Base-by-base conservation (phyloP, 2,888 invertebrate genomes). In the Octonoba sinensis region DNA sequence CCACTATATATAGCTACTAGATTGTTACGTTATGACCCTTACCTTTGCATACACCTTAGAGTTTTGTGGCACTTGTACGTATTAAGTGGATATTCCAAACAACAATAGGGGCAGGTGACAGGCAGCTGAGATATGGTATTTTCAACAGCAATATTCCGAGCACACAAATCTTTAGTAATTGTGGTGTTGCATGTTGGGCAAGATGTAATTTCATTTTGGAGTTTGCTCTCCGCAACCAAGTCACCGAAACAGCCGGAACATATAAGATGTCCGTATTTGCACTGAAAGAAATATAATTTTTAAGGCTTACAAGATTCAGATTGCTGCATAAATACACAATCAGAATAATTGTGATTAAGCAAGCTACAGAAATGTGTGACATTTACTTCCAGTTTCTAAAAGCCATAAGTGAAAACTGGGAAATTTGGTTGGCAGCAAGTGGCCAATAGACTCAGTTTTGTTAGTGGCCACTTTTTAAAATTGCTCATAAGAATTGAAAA, bases 181-280 rank as follows among this genome's bases (percentile, higher is more conserved):
- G 96, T 96, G 86, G 96, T 94, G 86, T 97, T 93, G 89, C 97
- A 97, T 90, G 96, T 96, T 82, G 97, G 97, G 89, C 97, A 97
- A 46, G 96, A 95, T 83, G 97, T 95, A 85, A 93, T 85, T 90
- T 97, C 97, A 90, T 97, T 97, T 85, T 96, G 93, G 84, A 97
- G 92, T 72, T 96, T 93, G 85, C 94, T 95, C 90, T 97, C 97
- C 85, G 97, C 96, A 90, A 97, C 91, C 86, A 97, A 92, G 90
- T 97, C 97, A 86, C 95, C 95, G 91, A 97, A 96, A 91, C 97
- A 97, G 86, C 95, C 95, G 87, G 96, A 96, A 90, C 97, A 97
- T 96, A 97, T 97, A 90, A 97, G 91, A 91, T 97, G 97, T 87
- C 97, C 97, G 91, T 97, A 97, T 89, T 93, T 93, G 90, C 97